Conservation (phyloP, 1,140 invertebrate genomes). For the Drosophila navojoa region DNA sequence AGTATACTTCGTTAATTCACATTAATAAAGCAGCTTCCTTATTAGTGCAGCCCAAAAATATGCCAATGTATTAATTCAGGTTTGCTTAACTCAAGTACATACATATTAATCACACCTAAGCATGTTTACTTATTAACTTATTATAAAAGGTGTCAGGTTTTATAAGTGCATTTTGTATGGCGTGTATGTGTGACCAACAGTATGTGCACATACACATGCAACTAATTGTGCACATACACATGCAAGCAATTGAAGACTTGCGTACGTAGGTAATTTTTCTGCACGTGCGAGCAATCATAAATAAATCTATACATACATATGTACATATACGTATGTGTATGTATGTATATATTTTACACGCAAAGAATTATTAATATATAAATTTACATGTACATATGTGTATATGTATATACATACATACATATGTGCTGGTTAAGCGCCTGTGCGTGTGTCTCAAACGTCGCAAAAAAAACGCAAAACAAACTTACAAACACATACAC, state of each 20-base stretch:
- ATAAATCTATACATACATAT: too few relatives aligned
- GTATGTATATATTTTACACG: background rate
- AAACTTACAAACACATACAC: constrained; percentile 3
- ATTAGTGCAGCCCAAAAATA: background rate
- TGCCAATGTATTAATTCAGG: background rate
- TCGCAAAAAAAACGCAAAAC: constrained; percentile 29
- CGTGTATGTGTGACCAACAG: background rate
- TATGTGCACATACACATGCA: background rate
- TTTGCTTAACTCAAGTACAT: background rate
- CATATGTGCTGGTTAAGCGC: background rate
- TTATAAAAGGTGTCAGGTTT: too few relatives aligned
- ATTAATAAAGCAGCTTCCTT: background rate
- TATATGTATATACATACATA: too few relatives aligned
- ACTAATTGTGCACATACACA: background rate
- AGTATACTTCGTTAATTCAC: background rate
- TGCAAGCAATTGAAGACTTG: background rate
- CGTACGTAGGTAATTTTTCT: background rate
- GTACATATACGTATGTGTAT: background rate
- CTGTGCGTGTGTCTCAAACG: constrained; percentile 10
- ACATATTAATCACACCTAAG: too few relatives aligned
- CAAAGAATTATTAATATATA: constrained; percentile 8
- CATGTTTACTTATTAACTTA: too few relatives aligned
- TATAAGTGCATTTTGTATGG: too few relatives aligned
- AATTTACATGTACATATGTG: constrained; percentile 1
- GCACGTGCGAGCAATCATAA: background rate